Percentiles rank a stretch among this genome's conserved stretches.
Conservation (phyloP, 1,140 invertebrate species). For the Drosophila subpulchrella region DNA sequence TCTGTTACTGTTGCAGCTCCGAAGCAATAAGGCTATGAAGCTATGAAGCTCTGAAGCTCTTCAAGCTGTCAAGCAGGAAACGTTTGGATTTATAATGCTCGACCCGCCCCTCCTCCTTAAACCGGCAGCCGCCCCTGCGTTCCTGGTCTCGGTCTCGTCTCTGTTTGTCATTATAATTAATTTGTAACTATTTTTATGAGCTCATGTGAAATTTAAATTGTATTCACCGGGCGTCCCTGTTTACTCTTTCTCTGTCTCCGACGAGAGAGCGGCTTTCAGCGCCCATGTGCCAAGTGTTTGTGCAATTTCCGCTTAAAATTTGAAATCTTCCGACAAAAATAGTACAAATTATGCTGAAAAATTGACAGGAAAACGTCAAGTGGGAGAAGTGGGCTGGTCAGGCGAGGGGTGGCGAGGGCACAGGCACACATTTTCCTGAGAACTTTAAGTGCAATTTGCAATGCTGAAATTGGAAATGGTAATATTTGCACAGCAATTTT, state of each 20-base stretch:
- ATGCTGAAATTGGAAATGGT: slow-evolving; percentile 35
- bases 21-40: slow-evolving; percentile 48
- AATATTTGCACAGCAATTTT: slow-evolving; percentile 46
- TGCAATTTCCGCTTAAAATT: slow-evolving; percentile 81
- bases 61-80: slow-evolving; percentile 82
- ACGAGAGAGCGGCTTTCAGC: slow-evolving; percentile 38
- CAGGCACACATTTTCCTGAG: slow-evolving; percentile 66
- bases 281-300: slow-evolving; percentile 73
- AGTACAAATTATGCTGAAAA: slow-evolving; percentile 73
- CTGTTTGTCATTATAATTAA: slow-evolving; percentile 80
- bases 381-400: slow-evolving; percentile 32
- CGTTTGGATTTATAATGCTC: slow-evolving; percentile 80
- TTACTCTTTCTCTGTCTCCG: slow-evolving; percentile 13
- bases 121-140: slow-evolving; percentile 9
- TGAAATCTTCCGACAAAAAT: slow-evolving; percentile 69
- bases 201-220: slow-evolving; percentile 81
- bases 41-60: slow-evolving; percentile 61
- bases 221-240: slow-evolving; percentile 28
- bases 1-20: slow-evolving; percentile 50
- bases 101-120: neutral
- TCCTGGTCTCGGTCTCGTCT: slow-evolving; percentile 39
- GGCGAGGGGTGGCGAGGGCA: slow-evolving; percentile 4
- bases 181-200: slow-evolving; percentile 83
- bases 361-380: slow-evolving; percentile 65
- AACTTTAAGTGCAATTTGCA: slow-evolving; percentile 66